These are phyloP conservation scores for Hypercompe scribonia DNA, from an alignment of 2,888 invertebrate genomes.

Conservation along the genomic window DNA sequence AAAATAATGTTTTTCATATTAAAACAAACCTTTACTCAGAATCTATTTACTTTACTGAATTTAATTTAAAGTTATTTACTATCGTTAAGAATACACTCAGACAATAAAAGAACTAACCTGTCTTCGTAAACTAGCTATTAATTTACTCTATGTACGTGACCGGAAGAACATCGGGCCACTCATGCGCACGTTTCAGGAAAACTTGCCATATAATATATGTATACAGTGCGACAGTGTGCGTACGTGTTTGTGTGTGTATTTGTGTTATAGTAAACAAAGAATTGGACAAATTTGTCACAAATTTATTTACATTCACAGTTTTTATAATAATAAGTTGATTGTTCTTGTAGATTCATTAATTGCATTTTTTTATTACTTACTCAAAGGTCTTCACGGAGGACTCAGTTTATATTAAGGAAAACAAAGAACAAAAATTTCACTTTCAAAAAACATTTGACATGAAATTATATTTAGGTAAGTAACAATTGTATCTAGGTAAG, in stretches of 20 bases:
- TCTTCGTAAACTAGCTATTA: conserved; percentile 21
- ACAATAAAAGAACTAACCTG: conserved; percentile 10
- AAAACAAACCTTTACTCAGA: too few species aligned
- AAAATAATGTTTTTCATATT: too few species aligned
- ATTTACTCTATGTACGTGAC: conserved; percentile 59
- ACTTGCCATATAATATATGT: conserved; percentile 37
- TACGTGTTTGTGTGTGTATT: conserved; percentile 23
- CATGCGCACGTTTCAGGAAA: conserved; percentile 71
- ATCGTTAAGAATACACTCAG: neutral
- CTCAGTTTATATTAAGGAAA: too few species aligned
- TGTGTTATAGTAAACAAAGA: conserved; percentile 41
- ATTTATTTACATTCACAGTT: neutral
- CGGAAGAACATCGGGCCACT: conserved; percentile 68
- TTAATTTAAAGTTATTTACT: neutral
- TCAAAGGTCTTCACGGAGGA: too few species aligned
- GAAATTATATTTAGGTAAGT: too few species aligned
- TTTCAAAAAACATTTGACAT: too few species aligned
- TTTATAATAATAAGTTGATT: neutral
- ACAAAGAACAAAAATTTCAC: too few species aligned
- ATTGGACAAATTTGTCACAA: neutral
- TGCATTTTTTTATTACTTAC: too few species aligned
- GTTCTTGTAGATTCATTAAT: too few species aligned
- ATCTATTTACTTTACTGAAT: too few species aligned
- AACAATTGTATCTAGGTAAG: too few species aligned
- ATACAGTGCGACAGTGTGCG: conserved; percentile 21